Evolutionary conservation across 2,888 invertebrate genomes (phyloP), one percentile per base, ranked within the genome.

Genomic region (Camptogramma bilineatum): DNA sequence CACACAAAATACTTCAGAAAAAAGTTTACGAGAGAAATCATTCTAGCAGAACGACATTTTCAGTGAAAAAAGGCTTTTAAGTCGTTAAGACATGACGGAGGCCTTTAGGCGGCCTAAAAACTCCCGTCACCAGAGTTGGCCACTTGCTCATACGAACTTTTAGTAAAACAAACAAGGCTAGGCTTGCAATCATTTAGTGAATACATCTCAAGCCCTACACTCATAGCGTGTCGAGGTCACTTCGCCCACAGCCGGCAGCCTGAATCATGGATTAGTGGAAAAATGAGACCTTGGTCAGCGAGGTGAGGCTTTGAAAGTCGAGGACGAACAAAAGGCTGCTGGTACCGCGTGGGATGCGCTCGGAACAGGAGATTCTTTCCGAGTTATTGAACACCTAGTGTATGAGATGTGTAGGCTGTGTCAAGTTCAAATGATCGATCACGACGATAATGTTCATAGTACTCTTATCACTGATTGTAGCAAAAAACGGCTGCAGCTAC

Each of bases 301-400:
- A 76, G 76, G 76, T 69, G 50, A 73, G 63, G 52, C 71, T 70
- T 75, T 74, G 75, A 72, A 75, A 77, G 76, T 73, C 62, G 69
- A 68, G 70, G 64, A 62, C 68, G 73, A 63, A 70, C 70, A 65
- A 71, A 19, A 66, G 60, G 31, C 17, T 16, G 46, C 57, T 53
- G 55, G 48, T 48, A 51, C 63, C 68, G 72, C 64, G 77, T 70
- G 68, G 71, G 71, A 68, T 64, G 67, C 51, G 31, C 64, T 60
- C 44, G 28, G 52, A 39, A 46, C 65, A 50, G 51, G 63, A 51
- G 63, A 54, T 66, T 60, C 70, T 75, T 75, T 79, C 78, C 79
- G 76, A 18, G 71, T 64, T 50, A 16, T 59, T 52, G 34, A 58
- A 52, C n/a, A n/a, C n/a, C n/a, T 16, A 52, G 7, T 39, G 9